Percentiles rank a stretch among this genome's conserved stretches.
phyloP scores from a whole-genome alignment of 2,113 vertebrate species.

The Oreotragus oreotragus region DNA sequence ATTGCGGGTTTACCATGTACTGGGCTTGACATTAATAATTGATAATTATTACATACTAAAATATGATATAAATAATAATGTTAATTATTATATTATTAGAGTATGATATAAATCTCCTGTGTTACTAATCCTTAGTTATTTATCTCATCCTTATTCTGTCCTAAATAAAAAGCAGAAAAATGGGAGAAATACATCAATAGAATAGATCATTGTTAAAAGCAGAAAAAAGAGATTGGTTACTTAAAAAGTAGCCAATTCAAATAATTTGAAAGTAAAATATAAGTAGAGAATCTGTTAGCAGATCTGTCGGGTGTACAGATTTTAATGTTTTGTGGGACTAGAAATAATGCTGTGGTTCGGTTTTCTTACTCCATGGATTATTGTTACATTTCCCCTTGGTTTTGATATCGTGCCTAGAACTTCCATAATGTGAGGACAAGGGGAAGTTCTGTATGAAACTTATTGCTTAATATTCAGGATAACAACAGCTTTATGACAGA shows the following conservation, averaged over 20 bases:
- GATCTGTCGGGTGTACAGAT: rapidly evolving
- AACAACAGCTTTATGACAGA: not conserved
- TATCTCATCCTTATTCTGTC: not conserved
- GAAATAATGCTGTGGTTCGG: not conserved
- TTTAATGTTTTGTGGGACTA: not conserved
- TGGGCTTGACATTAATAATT: not conserved
- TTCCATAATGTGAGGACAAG: not conserved
- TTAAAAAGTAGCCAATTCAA: not conserved
- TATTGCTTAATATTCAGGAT: not conserved
- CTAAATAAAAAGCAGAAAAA: not conserved
- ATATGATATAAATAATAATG: not conserved
- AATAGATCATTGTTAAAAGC: not conserved
- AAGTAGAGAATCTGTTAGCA: not conserved
- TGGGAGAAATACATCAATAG: not conserved
- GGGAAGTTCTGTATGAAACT: not conserved
- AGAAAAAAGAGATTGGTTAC: not conserved
- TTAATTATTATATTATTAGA: not conserved
- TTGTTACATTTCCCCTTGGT: not conserved
- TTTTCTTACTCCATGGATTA: not conserved
- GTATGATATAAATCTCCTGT: not conserved
- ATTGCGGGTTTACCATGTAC: not conserved
- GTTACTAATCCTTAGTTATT: not conserved
- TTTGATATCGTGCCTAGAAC: not conserved
- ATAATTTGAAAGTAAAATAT: slow-evolving; percentile 3
- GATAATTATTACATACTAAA: not conserved